These are phyloP conservation scores for Etia nguti DNA, from an alignment of 2,113 vertebrate species.

Conservation along the genomic window DNA sequence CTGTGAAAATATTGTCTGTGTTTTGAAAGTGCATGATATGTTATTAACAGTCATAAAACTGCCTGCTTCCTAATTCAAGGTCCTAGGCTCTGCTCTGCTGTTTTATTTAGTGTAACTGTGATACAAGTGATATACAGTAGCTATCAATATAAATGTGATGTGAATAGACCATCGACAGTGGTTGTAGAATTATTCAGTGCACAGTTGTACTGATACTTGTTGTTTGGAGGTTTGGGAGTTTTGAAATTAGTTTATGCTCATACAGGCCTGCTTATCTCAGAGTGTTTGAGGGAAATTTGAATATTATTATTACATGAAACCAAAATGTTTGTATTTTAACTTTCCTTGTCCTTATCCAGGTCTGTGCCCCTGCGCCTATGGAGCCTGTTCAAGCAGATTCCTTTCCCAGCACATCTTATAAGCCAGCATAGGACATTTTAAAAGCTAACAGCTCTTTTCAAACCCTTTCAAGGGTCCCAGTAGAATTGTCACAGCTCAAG, in stretches of 20 bases:
- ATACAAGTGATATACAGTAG: not conserved
- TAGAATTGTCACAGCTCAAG: conserved; percentile 26
- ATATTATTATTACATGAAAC: not conserved
- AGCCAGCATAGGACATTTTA: not conserved
- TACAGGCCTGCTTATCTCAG: not conserved
- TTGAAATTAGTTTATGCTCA: not conserved
- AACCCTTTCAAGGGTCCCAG: not conserved
- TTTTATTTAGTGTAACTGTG: not conserved
- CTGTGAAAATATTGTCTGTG: not conserved
- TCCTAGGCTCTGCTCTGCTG: not conserved
- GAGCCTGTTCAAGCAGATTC: not conserved
- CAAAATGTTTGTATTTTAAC: not conserved
- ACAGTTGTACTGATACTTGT: not conserved
- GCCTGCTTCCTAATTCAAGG: not conserved
- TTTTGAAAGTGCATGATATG: not conserved
- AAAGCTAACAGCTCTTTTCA: conserved; percentile 5
- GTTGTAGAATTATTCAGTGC: not conserved
- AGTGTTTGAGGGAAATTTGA: not conserved
- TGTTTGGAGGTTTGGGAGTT: not conserved
- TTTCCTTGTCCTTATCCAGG: not conserved
- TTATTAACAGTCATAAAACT: not conserved
- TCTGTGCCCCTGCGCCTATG: not conserved
- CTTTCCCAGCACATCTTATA: not conserved
- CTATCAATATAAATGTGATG: not conserved
- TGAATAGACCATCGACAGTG: not conserved